Conservation (phyloP, 2,888 invertebrate species). For the Autographa gamma region DNA sequence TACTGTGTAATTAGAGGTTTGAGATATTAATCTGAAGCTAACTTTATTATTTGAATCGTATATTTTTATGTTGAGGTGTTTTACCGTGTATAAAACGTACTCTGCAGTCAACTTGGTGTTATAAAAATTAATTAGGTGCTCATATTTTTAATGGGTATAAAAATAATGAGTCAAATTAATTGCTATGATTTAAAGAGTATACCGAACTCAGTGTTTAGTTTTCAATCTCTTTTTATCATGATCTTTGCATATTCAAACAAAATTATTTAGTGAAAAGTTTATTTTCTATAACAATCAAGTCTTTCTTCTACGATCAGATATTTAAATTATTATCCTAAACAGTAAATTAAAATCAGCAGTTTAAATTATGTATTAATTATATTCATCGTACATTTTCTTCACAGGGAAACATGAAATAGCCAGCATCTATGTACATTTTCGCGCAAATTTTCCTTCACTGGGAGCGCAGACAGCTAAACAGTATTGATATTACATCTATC, state of each 20-base stretch:
- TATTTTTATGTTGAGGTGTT: slow-evolving; percentile 11
- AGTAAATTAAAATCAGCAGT: no score
- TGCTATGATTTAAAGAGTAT: neutral
- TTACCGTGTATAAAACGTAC: slow-evolving; percentile 11
- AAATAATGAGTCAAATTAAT: neutral
- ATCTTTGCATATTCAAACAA: no score
- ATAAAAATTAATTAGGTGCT: slow-evolving; percentile 12
- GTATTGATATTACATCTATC: slow-evolving; percentile 36
- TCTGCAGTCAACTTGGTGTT: slow-evolving; percentile 16
- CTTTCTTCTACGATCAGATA: no score
- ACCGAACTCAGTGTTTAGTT: neutral
- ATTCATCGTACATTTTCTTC: neutral
- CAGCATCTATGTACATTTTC: slow-evolving; percentile 42
- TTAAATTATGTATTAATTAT: no score
- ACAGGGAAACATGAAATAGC: slow-evolving; percentile 6
- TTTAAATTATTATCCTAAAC: no score
- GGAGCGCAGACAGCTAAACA: slow-evolving; percentile 36
- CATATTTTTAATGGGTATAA: slow-evolving; percentile 9
- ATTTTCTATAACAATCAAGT: no score
- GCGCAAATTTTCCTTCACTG: slow-evolving; percentile 45
- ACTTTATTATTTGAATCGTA: slow-evolving; percentile 25
- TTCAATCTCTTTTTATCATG: neutral
- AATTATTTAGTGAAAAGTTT: no score
- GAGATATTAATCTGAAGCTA: slow-evolving; percentile 16
- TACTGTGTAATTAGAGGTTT: slow-evolving; percentile 19